Evolutionary conservation across 2,888 invertebrate genomes (phyloP), one percentile per base, ranked within the genome.

Genomic region (Drosophila robusta): DNA sequence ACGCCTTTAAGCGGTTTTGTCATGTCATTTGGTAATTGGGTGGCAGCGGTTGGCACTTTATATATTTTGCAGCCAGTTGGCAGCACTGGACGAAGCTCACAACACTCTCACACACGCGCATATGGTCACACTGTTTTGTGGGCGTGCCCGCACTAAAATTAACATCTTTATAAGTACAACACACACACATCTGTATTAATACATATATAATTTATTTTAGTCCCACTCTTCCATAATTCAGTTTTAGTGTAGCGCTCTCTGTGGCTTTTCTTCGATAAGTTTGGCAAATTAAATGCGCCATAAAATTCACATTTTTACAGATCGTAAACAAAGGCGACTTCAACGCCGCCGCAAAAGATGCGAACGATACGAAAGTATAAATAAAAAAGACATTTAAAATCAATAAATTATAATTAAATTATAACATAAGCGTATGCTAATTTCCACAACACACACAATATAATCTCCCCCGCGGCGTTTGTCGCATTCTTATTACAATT

Each of bases 1-100:
- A 83, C 87, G 87, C 87, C 87, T 80, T 78, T 80, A 76, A 89
- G 88, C 89, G 89, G 90, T 91, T 90, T 91, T 85, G 86, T 87
- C 90, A 89, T 90, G 81, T 90, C 91, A 87, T 91, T 91, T 83
- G 80, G 85, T 87, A 90, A 91, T 91, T 90, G 90, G 89, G 91
- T 91, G 91, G 87, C 90, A 90, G 91, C 87, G 91, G 90, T 91
- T 91, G 90, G 87, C 91, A 91, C 91, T 87, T 90, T 90, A 88
- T 90, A 86, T 88, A 71, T 82, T 22, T 49, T 41, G 65, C 61
- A 62, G 72, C 38, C 75, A 74, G 71, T 67, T 80, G 75, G 74
- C 80, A 81, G 70, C 68, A 45, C 81, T 64, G 65, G 39, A 26
- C 70, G 14, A 12, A 26, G 39, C 24, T 32, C 14, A 52, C 36